Base-by-base conservation (phyloP, 2,888 invertebrate species). In the Tribolium freemani region DNA sequence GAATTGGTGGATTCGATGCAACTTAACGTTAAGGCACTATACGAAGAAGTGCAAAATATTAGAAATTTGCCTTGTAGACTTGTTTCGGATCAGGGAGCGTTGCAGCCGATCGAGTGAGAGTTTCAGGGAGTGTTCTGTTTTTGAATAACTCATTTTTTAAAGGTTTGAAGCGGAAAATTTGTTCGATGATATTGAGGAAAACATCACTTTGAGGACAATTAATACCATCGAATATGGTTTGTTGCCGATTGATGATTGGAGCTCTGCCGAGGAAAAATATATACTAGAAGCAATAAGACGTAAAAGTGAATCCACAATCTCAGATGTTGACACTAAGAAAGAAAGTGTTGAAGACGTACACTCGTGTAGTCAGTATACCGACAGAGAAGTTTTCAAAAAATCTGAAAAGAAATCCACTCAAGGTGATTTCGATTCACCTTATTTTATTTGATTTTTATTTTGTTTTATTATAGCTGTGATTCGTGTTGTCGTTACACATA, bases 401-500 rank as follows among this genome's bases (percentile, higher is more conserved):
- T 3, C 26, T 3, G 26, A 26, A 26, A 26, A 3, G 26, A 26
- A 26, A 5, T 3, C 5, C 5, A 26, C 26, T 26, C 26, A 26
- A 26, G 26, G 13, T 50, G 16, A 2, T 50, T 50, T 50, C n/a
- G 50, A 13, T 5, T 26, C 26, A 3, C 1, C 26, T n/a, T 2
- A 26, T 26, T 26, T 26, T 26, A 3, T 3, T 26, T 16, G 16
- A 16, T 16, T 26, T 31, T 31, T 58, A 48, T 21, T 21, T 30
- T 30, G 21, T 31, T 26, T 61, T 48, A n/a, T 61, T 60, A 6
- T n/a, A 61, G 61, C 48, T 10, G 30, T 26, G 16, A 51, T 13
- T 8, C 70, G 72, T 57, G 79, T 83, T 9, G 76, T 77, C 45
- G 77, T 84, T 3, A 81, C 82, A 4, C 83, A 84, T 54, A 80